Base-by-base conservation (phyloP, 2,797 vertebrate genomes). In the Mus caroli region DNA sequence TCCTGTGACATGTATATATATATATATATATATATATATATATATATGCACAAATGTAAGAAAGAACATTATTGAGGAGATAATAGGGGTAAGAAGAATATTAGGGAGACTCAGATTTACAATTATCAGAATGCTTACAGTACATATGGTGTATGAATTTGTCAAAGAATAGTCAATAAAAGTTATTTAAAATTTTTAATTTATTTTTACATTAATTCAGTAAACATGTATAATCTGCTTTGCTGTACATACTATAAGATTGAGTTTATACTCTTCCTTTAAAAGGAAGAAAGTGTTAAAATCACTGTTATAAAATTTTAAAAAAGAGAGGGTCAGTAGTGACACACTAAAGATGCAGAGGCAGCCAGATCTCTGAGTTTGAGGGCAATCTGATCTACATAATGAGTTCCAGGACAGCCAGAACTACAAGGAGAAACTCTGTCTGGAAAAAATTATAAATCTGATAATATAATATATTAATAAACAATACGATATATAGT, bases 201-300 rank as follows among this genome's bases (percentile, higher is more conserved):
- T 34, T 76, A 73, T 87, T 8, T 78, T 78, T 85, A 76, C n/a
- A 24, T 85, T 82, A 85, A 79, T 64, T 88, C 34, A 86, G 9
- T 34, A 94, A 43, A 56, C 58, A 69, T 82, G 92, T 90, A 67
- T 94, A 60, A 60, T 78, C 78, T 96, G 12, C 40, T 88, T 94
- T 75, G 2, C 46, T 94, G 15, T 71, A 2, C 77, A 46, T 40
- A 92, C 80, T 62, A 73, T 28, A 69, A 43, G 89, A 54, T 83
- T 80, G n/a, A 78, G 26, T 85, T 92, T 83, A 75, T 1, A 46
- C 17, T 88, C 40, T 37, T 93, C 19, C 50, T 54, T 15, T 77
- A n/a, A 69, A 89, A 67, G 31, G 52, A 37, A 79, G 1, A 62
- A 40, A 82, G 4, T 56, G 1, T 62, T 50, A 62, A 62, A 88